phyloP scores from a whole-genome alignment of 2,888 invertebrate genomes.

The Acanthosoma haemorrhoidale region DNA sequence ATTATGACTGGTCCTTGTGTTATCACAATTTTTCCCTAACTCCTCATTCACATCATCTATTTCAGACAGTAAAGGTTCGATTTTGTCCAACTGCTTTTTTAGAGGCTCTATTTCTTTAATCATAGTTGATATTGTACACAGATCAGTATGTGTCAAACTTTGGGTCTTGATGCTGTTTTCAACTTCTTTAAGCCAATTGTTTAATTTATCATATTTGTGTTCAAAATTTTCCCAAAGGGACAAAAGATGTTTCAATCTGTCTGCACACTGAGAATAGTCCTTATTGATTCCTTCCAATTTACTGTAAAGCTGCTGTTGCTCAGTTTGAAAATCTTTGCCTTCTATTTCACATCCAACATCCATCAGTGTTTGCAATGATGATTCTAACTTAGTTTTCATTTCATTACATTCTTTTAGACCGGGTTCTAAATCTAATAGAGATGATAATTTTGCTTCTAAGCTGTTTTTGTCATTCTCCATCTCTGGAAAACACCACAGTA shows the following conservation, averaged over 20 bases:
- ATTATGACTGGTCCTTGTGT: slow-evolving; percentile 75
- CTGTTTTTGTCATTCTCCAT: slow-evolving; percentile 85
- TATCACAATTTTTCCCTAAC: slow-evolving; percentile 70
- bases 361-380: slow-evolving; percentile 64
- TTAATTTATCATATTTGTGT: slow-evolving; percentile 63
- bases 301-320: slow-evolving; percentile 62
- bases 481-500: slow-evolving; percentile 86
- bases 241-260: slow-evolving; percentile 63
- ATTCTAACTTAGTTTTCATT: slow-evolving; percentile 61
- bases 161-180: slow-evolving; percentile 68
- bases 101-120: slow-evolving; percentile 60
- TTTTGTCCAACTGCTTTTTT: slow-evolving; percentile 58
- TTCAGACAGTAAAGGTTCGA: slow-evolving; percentile 61
- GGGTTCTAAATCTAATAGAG: slow-evolving; percentile 67
- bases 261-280: slow-evolving; percentile 58
- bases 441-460: slow-evolving; percentile 81
- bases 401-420: slow-evolving; percentile 66
- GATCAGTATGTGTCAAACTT: slow-evolving; percentile 63
- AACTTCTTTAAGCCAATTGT: slow-evolving; percentile 71
- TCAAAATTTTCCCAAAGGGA: slow-evolving; percentile 78
- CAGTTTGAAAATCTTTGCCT: slow-evolving; percentile 59
- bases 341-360: slow-evolving; percentile 68
- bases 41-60: slow-evolving; percentile 64
- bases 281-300: slow-evolving; percentile 66
- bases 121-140: slow-evolving; percentile 64